Base-by-base conservation (phyloP, 2,113 vertebrate genomes). In the Aplodontia rufa region DNA sequence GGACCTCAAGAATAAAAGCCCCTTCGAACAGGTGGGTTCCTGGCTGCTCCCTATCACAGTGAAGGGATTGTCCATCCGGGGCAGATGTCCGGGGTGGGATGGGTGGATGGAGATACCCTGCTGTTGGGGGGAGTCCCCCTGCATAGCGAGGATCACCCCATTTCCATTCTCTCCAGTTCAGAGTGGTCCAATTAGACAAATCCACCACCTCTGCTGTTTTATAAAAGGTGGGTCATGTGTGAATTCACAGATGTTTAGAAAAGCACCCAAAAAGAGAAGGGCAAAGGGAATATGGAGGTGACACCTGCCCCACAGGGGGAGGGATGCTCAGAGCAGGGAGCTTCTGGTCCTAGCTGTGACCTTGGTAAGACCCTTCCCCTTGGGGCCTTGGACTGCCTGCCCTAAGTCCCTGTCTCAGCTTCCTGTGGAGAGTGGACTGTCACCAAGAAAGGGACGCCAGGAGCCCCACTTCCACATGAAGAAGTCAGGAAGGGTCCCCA, bases 11-110 rank as follows among this genome's bases (percentile, higher is more conserved):
- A 83, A n/a, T 66, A 98, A 98, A 94, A 99, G 98, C 86, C 98
- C 98, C 11, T 99, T 99, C 98, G 99, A 99, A 97, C 98, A 99
- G 99, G 99, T 99, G 96, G 1, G 0, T 68, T 86, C 86, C 64
- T 51, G 51, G 69, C 1, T 3, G 37, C 78, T n/a, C n/a, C 69
- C 42, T 8, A 3, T 4, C 19, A 47, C 22, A 30, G 62, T 5
- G n/a, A 72, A 32, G 26, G 9, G 49, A 7, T 5, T 8, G n/a
- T n/a, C n/a, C n/a, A n/a, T n/a, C n/a, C n/a, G n/a, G n/a, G 28
- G 4, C 8, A 2, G 42, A 19, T 26, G 53, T 7, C 1, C 24
- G 55, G 32, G 42, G 14, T n/a, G 2, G 64, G 28, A 60, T 10
- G 58, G 58, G 11, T 26, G 71, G 62, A 17, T 24, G 26, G 53